Percentiles rank a stretch among this genome's conserved stretches.
Evolutionary conservation across 2,113 vertebrate species (phyloP).

Genomic region (Microtus ochrogaster): DNA sequence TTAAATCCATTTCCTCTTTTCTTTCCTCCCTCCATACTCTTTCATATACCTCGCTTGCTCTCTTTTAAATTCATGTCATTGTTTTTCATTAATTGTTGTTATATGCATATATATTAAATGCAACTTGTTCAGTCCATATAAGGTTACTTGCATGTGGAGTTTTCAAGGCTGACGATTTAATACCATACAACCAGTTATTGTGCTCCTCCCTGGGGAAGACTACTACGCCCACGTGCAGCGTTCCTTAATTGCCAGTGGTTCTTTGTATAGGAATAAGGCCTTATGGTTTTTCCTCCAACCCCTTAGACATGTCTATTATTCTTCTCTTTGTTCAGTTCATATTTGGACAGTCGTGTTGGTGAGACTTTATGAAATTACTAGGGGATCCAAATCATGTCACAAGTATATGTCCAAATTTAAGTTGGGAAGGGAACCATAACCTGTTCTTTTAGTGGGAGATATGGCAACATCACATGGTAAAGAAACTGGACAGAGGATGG

Average conservation of each 20-base stretch:
- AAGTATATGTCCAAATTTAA: neutral
- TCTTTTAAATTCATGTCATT: neutral
- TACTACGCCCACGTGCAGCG: neutral
- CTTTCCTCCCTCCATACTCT: neutral
- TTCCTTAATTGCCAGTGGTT: neutral
- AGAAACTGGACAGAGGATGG: neutral
- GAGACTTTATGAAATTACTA: neutral
- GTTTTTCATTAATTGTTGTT: neutral
- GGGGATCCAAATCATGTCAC: neutral
- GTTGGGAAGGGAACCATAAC: constrained; percentile 17
- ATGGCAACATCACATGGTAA: constrained; percentile 40
- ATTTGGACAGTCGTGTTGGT: neutral
- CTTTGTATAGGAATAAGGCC: neutral
- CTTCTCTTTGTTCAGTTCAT: neutral
- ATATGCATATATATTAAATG: neutral
- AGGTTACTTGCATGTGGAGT: neutral
- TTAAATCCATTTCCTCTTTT: neutral
- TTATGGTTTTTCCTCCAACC: neutral
- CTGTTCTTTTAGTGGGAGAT: constrained; percentile 15
- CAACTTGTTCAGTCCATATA: neutral
- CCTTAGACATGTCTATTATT: neutral
- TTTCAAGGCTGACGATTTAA: neutral
- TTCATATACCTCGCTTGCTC: neutral
- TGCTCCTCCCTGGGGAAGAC: neutral
- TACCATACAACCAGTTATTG: neutral